Conservation (phyloP, 2,888 invertebrate species). For the Agonopterix arenella region DNA sequence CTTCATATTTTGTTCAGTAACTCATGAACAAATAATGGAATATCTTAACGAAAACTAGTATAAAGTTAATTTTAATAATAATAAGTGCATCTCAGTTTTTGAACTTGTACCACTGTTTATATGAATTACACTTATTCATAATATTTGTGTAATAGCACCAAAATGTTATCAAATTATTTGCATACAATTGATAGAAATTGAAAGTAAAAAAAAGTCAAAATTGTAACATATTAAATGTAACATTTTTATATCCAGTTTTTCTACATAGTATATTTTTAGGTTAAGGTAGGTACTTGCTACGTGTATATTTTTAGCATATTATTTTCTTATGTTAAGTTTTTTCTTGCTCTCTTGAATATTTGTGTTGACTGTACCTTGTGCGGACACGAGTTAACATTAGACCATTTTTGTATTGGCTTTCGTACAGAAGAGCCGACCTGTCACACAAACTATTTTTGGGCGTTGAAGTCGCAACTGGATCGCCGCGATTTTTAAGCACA, state of each 20-base stretch:
- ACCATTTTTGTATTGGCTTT: too few species aligned
- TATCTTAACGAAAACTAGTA: too few species aligned
- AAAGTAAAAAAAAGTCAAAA: constrained; percentile 16
- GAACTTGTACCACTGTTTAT: too few species aligned
- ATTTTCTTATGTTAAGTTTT: constrained; percentile 19
- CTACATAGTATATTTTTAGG: constrained; percentile 49
- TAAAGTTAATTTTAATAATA: too few species aligned
- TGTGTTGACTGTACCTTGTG: constrained; percentile 16
- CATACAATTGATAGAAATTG: constrained; percentile 24
- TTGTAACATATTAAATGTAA: constrained; percentile 25
- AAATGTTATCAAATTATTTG: constrained; percentile 17
- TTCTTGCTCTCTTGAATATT: constrained; percentile 28
- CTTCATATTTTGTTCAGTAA: too few species aligned
- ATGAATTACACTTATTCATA: not conserved
- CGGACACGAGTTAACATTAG: too few species aligned
- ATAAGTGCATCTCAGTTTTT: too few species aligned
- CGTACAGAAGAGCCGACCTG: too few species aligned
- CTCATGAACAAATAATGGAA: too few species aligned
- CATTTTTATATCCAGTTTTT: constrained; percentile 54
- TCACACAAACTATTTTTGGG: too few species aligned
- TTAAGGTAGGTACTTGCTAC: constrained; percentile 49
- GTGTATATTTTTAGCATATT: constrained; percentile 51
- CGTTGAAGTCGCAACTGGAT: too few species aligned
- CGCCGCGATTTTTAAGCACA: too few species aligned
- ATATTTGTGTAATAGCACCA: constrained; percentile 1